These are phyloP conservation scores for Cyrtonyx montezumae DNA, from an alignment of 2,113 vertebrate genomes.

Conservation along the genomic window DNA sequence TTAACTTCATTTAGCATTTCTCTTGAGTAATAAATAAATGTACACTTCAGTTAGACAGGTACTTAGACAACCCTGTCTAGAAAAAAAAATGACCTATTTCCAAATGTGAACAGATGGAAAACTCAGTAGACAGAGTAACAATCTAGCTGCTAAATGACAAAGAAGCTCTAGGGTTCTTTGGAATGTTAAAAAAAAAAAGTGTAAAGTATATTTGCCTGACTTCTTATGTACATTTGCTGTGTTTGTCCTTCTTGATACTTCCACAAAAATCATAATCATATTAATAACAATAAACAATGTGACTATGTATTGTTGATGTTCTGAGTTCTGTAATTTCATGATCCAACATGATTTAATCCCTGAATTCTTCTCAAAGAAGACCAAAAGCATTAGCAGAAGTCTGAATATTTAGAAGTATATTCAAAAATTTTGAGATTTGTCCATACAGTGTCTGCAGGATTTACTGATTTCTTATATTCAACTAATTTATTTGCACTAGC, in stretches of 20 bases:
- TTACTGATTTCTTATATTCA: neutral
- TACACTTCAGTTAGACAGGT: neutral
- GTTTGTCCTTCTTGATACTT: neutral
- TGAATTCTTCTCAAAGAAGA: neutral
- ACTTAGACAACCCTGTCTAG: neutral
- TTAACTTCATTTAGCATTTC: constrained; percentile 31
- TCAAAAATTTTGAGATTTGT: neutral
- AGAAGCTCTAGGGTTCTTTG: neutral
- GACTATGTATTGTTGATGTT: neutral
- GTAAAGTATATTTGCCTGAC: neutral
- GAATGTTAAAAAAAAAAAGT: neutral
- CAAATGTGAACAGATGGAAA: neutral
- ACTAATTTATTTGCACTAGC: no score
- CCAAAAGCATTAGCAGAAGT: neutral
- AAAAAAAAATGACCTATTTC: neutral
- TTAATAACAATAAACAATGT: neutral
- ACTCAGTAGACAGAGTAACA: neutral
- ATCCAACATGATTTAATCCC: neutral
- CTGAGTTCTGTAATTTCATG: neutral
- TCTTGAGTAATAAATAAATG: constrained; percentile 24
- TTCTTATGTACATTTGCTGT: neutral
- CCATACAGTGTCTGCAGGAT: neutral
- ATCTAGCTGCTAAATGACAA: neutral
- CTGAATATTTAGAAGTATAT: neutral
- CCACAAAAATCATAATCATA: neutral